Conservation (phyloP, 2,113 vertebrate species). For the Psilopogon haemacephalus region DNA sequence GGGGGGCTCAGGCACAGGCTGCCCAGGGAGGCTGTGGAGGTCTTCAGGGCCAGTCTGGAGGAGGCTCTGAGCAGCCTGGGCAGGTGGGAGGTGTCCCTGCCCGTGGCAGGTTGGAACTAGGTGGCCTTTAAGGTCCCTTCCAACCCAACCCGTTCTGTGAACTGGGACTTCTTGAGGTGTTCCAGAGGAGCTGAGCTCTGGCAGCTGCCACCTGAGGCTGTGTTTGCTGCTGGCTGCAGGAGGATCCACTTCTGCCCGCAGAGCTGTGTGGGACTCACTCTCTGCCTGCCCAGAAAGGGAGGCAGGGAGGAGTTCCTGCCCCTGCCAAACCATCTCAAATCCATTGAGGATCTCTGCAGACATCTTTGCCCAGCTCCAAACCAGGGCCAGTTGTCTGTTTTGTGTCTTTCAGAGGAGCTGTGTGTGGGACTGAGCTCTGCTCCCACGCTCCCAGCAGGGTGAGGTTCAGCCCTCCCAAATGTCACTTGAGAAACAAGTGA, state of each 20-base stretch:
- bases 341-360: background rate
- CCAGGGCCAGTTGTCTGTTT: background rate
- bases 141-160: too few species aligned
- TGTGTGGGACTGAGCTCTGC: background rate
- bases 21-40: too few species aligned
- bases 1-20: too few species aligned
- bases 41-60: too few species aligned
- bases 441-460: background rate
- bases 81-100: too few species aligned
- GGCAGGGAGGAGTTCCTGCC: background rate
- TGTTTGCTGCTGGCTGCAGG: fast-evolving
- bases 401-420: background rate
- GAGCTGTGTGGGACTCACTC: fast-evolving
- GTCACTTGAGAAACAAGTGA: background rate
- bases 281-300: background rate
- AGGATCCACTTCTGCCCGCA: fast-evolving
- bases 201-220: fast-evolving
- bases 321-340: background rate
- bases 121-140: too few species aligned
- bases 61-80: too few species aligned
- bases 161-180: fast-evolving
- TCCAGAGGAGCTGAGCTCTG: background rate
- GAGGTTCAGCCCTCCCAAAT: background rate
- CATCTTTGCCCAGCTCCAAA: background rate
- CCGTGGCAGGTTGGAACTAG: too few species aligned